phyloP scores from a whole-genome alignment of 2,888 invertebrate genomes.

The Flabesymbios commensalis region DNA sequence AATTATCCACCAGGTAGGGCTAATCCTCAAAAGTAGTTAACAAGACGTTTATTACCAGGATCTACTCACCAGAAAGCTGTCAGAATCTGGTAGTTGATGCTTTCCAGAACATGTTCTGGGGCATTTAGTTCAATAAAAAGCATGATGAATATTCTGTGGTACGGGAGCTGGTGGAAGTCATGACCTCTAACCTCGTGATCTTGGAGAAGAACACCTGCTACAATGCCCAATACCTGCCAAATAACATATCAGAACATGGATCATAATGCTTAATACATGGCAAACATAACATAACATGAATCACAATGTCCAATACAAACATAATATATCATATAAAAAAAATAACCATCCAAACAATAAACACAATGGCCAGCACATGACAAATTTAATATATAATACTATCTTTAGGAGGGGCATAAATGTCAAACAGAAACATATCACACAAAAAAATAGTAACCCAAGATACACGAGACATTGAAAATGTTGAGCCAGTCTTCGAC shows the following conservation, averaged over 20 bases:
- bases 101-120: conserved; percentile 82
- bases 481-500: background rate
- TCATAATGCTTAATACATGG: too few species aligned
- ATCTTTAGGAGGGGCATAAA: background rate
- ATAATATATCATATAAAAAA: background rate
- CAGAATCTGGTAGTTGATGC: conserved; percentile 85
- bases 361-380: background rate
- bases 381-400: background rate
- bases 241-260: too few species aligned
- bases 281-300: too few species aligned
- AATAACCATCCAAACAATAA: background rate
- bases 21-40: too few species aligned
- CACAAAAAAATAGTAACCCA: background rate
- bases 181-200: conserved; percentile 90
- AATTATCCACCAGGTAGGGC: too few species aligned
- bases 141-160: conserved; percentile 95
- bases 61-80: conserved; percentile 85
- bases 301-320: too few species aligned
- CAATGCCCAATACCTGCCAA: conserved; percentile 76
- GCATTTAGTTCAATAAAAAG: conserved; percentile 94
- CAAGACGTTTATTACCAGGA: too few species aligned
- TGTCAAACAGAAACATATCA: background rate
- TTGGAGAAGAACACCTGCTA: conserved; percentile 91
- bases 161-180: conserved; percentile 96
- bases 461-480: background rate